A percentile compares a stretch with the other conserved stretches of the same genome.
Evolutionary conservation across 2,113 vertebrate species (phyloP).

Genomic region (Pogona vitticeps): DNA sequence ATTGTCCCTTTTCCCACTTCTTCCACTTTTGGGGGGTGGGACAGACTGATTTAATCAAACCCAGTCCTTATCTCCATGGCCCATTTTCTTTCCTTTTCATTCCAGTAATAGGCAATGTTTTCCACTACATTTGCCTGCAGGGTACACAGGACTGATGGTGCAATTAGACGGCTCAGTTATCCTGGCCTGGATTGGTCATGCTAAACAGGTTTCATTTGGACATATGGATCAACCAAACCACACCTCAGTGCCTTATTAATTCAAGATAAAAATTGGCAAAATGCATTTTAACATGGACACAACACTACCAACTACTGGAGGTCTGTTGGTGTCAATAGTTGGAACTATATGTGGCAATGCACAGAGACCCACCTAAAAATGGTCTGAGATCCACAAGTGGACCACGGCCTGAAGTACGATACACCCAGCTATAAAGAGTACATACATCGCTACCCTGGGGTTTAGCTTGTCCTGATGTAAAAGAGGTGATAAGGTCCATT

Average conservation of each 20-base stretch:
- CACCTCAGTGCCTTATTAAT: neutral
- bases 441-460: too few species aligned
- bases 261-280: neutral
- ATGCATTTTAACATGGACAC: neutral
- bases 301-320: too few species aligned
- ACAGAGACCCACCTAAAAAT: too few species aligned
- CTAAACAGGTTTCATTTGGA: too few species aligned
- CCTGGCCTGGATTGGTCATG: neutral
- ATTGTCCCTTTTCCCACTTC: neutral
- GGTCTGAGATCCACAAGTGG: too few species aligned
- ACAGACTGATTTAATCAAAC: neutral
- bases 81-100: neutral
- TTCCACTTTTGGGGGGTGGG: neutral
- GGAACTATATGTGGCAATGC: too few species aligned
- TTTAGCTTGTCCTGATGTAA: too few species aligned
- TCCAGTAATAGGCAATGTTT: neutral
- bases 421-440: too few species aligned
- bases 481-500: too few species aligned
- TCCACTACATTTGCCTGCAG: neutral
- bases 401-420: too few species aligned
- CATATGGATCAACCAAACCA: too few species aligned
- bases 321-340: too few species aligned
- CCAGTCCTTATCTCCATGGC: neutral
- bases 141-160: neutral
- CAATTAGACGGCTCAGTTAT: neutral